Evolutionary conservation across 2,797 vertebrate species (phyloP).

Genomic region (Carcharodon carcharias): DNA sequence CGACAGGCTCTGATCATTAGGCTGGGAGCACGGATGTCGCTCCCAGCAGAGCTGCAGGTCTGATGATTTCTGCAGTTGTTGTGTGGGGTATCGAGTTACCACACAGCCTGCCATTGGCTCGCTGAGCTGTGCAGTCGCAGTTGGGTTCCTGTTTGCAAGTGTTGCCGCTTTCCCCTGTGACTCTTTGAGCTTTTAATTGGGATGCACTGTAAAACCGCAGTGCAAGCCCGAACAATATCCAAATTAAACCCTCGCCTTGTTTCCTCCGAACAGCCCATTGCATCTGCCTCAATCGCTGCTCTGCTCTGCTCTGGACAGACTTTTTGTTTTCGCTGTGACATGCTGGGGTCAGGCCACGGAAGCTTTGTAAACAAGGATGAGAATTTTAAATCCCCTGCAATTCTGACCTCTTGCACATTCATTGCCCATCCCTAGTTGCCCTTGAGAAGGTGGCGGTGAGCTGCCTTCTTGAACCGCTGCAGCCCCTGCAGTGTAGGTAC

Average conservation of each 20-base stretch:
- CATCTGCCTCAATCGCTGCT: not conserved
- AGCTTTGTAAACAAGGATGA: too few relatives aligned
- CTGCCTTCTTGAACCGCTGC: too few relatives aligned
- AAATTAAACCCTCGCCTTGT: not conserved
- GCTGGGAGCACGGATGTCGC: not conserved
- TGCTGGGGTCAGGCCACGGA: not conserved
- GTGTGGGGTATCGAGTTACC: not conserved
- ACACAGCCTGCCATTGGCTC: not conserved
- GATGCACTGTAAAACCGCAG: not conserved
- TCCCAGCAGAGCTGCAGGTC: not conserved
- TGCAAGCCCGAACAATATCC: not conserved
- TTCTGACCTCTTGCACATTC: too few relatives aligned
- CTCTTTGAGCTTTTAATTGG: not conserved
- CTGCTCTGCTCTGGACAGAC: too few relatives aligned
- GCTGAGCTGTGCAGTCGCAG: not conserved
- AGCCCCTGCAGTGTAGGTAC: too few relatives aligned
- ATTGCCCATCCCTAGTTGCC: too few relatives aligned
- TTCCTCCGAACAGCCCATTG: not conserved
- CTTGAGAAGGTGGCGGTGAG: too few relatives aligned
- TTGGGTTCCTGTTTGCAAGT: not conserved
- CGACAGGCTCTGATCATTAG: not conserved
- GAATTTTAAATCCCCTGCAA: too few relatives aligned
- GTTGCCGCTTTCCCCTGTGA: not conserved
- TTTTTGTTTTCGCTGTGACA: not conserved
- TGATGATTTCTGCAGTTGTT: not conserved